Base-by-base conservation (phyloP, 2,113 vertebrate genomes). In the Urocynchramus pylzowi region DNA sequence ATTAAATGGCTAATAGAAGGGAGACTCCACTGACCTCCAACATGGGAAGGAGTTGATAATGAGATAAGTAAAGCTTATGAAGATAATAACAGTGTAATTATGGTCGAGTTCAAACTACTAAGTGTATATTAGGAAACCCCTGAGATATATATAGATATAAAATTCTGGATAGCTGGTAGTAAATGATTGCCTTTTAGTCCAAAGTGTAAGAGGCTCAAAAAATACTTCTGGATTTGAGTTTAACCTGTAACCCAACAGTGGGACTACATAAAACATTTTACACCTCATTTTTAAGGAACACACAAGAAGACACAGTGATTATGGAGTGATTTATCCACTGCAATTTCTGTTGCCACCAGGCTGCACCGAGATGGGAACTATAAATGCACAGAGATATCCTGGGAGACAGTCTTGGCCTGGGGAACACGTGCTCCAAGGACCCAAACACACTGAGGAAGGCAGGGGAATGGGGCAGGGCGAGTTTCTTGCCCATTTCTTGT, bases 1-100 rank as follows among this genome's bases (percentile, higher is more conserved):
- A 98, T 98, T 98, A 98, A 98, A 97, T 98, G 95, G 96, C 97
- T 98, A 98, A 98, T 98, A 98, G 98, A 97, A 97, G 97, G 97
- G 97, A 95, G 96, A 97, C 70, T 79, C 95, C 81, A 50, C 96
- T 98, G 98, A 98, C 98, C 98, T 98, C 97, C 97, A 98, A 93
- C 96, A 88, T 56, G 91, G 90, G 87, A 98, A 96, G 97, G 97
- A 97, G 96, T 88, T 97, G 95, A 97, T 98, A 98, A 98, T 98
- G 97, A 98, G 98, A 97, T 98, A 98, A 98, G 98, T 98, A 98
- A 98, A 98, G 98, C 97, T 98, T 95, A 95, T 96, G 96, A 97
- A 96, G 97, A 98, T 98, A 98, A 98, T 97, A 98, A 98, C 96
- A 96, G 94, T 95, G 78, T 97, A 98, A 98, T 98, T 98, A 98